Percentiles rank a stretch among this genome's conserved stretches.
phyloP scores from a whole-genome alignment of 2,888 invertebrate species.

The Conus canariensis region DNA sequence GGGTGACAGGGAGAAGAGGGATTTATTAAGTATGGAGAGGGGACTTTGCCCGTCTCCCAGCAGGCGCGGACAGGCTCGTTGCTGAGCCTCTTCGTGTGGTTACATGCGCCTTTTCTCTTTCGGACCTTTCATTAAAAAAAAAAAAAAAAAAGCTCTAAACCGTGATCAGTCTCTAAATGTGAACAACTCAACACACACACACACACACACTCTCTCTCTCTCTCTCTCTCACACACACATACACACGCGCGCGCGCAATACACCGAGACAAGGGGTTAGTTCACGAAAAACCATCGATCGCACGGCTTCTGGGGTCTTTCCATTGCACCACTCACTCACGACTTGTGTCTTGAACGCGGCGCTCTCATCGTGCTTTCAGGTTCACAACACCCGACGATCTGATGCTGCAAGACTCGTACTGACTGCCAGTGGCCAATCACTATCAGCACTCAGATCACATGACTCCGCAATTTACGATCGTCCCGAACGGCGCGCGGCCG shows the following conservation, averaged over 20 bases:
- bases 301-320: neutral
- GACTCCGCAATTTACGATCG: neutral
- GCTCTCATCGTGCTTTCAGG: constrained; percentile 23
- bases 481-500: neutral
- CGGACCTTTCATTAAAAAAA: no score
- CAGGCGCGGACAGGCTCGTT: no score
- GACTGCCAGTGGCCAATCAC: constrained; percentile 1
- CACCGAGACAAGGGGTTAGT: neutral
- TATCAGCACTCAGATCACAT: constrained; percentile 24
- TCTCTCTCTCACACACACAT: no score
- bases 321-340: neutral
- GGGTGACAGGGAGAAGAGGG: no score
- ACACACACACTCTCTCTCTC: neutral
- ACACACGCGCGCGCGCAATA: neutral
- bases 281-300: no score
- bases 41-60: no score
- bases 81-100: no score
- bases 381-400: neutral
- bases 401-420: neutral
- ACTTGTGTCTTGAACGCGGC: neutral
- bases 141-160: no score
- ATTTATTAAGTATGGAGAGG: no score
- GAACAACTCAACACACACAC: neutral
- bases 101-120: no score
- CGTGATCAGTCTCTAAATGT: no score